Base-by-base conservation (phyloP, 2,888 invertebrate species). In the Anodontia alba region DNA sequence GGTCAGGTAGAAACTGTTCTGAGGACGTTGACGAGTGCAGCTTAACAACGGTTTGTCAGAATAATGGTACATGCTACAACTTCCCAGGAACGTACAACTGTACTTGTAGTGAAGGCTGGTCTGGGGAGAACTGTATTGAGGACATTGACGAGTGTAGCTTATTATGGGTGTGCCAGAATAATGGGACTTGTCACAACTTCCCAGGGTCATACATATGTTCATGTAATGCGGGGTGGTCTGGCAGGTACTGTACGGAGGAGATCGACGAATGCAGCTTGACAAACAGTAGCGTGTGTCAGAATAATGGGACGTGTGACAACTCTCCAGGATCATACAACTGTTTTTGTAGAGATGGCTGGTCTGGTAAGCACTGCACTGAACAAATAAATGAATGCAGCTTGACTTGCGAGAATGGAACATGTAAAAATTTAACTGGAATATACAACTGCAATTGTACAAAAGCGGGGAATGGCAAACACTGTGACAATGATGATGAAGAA, bases 191-290 rank as follows among this genome's bases (percentile, higher is more conserved):
- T 70, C 42, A 38, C 33, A 84, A 84, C 49, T 46, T 38, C 3
- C 38, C 31, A 31, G 84, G 84, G 42, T 74, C 70, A 80, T 98
- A 97, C 95, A 95, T 96, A 78, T 98, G 98, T 95, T 95, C 96
- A 42, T 99, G 98, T 91, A 96, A 96, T 1, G 95, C 96, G 15
- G 98, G 98, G 17, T 98, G 96, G 95, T 96, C 96, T 69, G 98
- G 98, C 15, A 93, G 95, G 68, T 97, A 97, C 76, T 94, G 99
- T 95, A 97, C 97, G 83, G 81, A 82, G 23, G 91, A 94, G 80
- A 87, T 91, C 70, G 91, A 94, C 82, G 91, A 93, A 8, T 89
- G 89, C 71, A 38, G 38, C 12, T 5, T 38, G 38, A 12, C 38
- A 8, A 73, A 54, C 46, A 49, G 38, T 54, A 51, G 62, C 17